These are phyloP conservation scores for Boloria euphrosyne DNA, from an alignment of 2,888 invertebrate species.

Conservation along the genomic window DNA sequence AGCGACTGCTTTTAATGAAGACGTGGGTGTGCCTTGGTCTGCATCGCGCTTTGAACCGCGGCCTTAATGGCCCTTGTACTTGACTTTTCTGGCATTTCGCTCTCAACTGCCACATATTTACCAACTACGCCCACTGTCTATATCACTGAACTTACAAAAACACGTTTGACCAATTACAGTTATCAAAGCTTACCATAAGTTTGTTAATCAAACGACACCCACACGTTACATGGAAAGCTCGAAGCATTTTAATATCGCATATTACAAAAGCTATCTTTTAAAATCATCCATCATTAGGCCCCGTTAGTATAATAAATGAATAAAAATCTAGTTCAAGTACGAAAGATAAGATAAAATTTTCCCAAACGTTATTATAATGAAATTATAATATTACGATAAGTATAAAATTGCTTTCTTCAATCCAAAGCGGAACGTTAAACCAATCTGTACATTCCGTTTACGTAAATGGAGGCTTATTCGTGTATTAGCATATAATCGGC, in stretches of 20 bases:
- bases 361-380: no score
- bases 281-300: not conserved
- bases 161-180: slow-evolving; percentile 39
- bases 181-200: slow-evolving; percentile 21
- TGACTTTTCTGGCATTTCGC: slow-evolving; percentile 21
- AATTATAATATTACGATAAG: no score
- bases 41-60: slow-evolving; percentile 29
- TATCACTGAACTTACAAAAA: slow-evolving; percentile 22
- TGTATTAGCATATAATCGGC: slow-evolving; percentile 70
- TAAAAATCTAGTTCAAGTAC: no score
- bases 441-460: slow-evolving; percentile 47
- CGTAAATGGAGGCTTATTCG: slow-evolving; percentile 56
- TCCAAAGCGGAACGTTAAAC: slow-evolving; percentile 14
- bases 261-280: slow-evolving; percentile 1
- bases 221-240: slow-evolving; percentile 8
- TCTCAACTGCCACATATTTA: slow-evolving; percentile 22
- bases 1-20: slow-evolving; percentile 73
- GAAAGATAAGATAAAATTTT: no score
- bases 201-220: slow-evolving; percentile 24
- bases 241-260: slow-evolving; percentile 11
- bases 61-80: slow-evolving; percentile 27
- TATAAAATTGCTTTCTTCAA: not conserved
- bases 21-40: slow-evolving; percentile 68
- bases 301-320: not conserved
- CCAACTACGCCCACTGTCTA: slow-evolving; percentile 26